phyloP scores from a whole-genome alignment of 1,140 invertebrate genomes.

The Drosophila parvula region DNA sequence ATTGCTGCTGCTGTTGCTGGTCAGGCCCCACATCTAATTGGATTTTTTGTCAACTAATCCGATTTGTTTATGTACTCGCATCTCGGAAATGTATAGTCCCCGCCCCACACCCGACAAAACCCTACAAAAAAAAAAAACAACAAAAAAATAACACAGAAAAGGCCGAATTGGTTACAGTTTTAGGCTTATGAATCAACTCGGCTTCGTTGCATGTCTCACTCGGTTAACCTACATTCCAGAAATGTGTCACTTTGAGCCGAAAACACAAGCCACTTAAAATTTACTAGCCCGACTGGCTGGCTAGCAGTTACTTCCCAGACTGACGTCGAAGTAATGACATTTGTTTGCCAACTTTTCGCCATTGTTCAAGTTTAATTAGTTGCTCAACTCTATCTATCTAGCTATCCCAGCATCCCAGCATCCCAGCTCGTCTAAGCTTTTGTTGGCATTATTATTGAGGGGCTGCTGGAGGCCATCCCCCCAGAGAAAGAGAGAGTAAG shows the following conservation, averaged over 20 bases:
- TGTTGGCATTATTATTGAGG: slow-evolving; percentile 23
- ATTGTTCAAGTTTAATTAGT: slow-evolving; percentile 80
- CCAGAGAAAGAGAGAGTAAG: slow-evolving; percentile 30
- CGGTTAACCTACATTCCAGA: slow-evolving; percentile 66
- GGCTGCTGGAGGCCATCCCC: slow-evolving; percentile 6
- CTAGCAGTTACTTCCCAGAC: slow-evolving; percentile 26
- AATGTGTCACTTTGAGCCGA: slow-evolving; percentile 60
- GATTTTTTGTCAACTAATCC: slow-evolving; percentile 80
- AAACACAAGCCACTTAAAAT: slow-evolving; percentile 35
- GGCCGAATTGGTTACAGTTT: slow-evolving; percentile 71
- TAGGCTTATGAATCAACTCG: slow-evolving; percentile 72
- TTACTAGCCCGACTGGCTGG: slow-evolving; percentile 12
- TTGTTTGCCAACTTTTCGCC: slow-evolving; percentile 74
- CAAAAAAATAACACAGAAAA: slow-evolving; percentile 2
- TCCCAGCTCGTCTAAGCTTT: slow-evolving; percentile 8
- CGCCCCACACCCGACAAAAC: not conserved
- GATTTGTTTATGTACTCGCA: slow-evolving; percentile 73
- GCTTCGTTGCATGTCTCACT: slow-evolving; percentile 57
- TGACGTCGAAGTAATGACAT: slow-evolving; percentile 63
- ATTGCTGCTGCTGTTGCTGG: not conserved
- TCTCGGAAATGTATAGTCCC: slow-evolving; percentile 39
- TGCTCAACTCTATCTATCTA: slow-evolving; percentile 59
- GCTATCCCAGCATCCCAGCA: slow-evolving; percentile 9
- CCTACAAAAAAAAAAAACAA: slow-evolving; percentile 6
- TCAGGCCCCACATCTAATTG: slow-evolving; percentile 64